phyloP scores from a whole-genome alignment of 2,113 vertebrate species.

The Campylomormyrus numenius region DNA sequence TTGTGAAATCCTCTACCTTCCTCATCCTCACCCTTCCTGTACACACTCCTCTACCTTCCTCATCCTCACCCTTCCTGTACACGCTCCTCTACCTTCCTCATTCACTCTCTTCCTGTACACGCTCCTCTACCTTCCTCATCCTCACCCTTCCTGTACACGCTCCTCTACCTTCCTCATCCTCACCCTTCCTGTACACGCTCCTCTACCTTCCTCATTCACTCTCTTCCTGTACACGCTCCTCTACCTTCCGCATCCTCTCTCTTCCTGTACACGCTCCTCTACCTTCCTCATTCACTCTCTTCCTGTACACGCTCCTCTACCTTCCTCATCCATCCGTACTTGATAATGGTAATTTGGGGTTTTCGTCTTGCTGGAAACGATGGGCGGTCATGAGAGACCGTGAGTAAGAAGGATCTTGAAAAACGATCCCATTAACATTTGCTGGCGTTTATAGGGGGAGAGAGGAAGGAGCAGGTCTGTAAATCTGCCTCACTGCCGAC shows the following conservation, averaged over 20 bases:
- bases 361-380: conserved; percentile 38
- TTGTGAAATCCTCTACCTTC: neutral
- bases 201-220: neutral
- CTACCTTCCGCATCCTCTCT: neutral
- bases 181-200: neutral
- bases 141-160: neutral
- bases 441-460: conserved; percentile 66
- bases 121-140: neutral
- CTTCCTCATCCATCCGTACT: neutral
- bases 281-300: neutral
- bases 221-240: neutral
- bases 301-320: neutral
- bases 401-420: conserved; percentile 70
- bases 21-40: neutral
- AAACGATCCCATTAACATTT: conserved; percentile 78
- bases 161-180: neutral
- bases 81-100: neutral
- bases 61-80: neutral
- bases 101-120: neutral
- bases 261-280: neutral
- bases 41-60: neutral
- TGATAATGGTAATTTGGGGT: conserved; percentile 57
- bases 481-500: conserved; percentile 58
- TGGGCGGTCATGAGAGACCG: conserved; percentile 59
- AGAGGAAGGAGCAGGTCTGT: conserved; percentile 55